Evolutionary conservation across 1,140 invertebrate genomes (phyloP), one percentile per base, ranked within the genome.

Genomic region (Leptestheria dahalacensis): DNA sequence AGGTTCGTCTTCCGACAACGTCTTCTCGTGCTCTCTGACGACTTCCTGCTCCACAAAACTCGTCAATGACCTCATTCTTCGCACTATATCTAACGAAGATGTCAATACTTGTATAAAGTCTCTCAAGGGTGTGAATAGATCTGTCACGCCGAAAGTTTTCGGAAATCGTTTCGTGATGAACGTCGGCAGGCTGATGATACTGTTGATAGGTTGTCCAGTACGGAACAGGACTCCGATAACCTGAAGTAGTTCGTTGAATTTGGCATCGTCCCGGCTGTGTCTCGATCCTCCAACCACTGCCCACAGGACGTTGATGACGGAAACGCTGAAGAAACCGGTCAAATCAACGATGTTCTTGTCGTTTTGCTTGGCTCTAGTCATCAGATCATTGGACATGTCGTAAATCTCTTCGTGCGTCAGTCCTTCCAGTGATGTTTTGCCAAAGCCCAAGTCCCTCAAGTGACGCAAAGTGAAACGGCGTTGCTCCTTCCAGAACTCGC

Each of bases 401-500:
- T 57, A 10, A 1, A 65, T 61, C 46, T 73, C 71, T 47, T 69
- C 66, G 29, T 64, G 61, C 15, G 67, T 61, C 10, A 64, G 10
- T 1, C 47, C 46, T 61, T 74, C 74, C 65, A 75, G 66, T 1
- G 65, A 64, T 11, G 66, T 66, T 62, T 80, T 76, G 0, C 85
- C 85, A 59, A 87, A 83, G 2, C 85, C 85, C 64, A 79, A 82
- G 62, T 86, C 82, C 12, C 82, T 69, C 64, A 88, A 73, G 60
- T 82, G 77, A 1, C 79, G 73, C 2, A 88, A 69, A 0, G 82
- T 74, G 62, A 85, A 87, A 57, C 83, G 75, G 28, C 83, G 73
- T 64, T 88, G 83, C 48, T 83, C 77, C 60, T 79, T 76, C 85
- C 86, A 88, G 10, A 77, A 69, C n/a, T 70, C 65, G 2, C 81